phyloP scores from a whole-genome alignment of 2,113 vertebrate genomes.

The Carassius carassius region DNA sequence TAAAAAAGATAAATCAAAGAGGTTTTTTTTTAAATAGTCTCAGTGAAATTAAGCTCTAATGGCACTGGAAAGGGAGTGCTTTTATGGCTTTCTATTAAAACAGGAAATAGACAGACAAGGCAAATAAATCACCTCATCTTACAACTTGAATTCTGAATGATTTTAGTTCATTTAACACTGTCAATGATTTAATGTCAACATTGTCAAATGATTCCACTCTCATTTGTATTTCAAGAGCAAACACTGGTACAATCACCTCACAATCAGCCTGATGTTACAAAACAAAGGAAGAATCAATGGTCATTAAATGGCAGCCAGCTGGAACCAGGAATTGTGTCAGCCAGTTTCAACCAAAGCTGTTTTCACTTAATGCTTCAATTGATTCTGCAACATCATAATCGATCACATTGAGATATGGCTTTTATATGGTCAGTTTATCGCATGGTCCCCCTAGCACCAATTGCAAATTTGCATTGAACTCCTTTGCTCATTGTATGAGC shows the following conservation, averaged over 20 bases:
- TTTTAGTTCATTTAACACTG: not conserved
- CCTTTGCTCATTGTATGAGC: not conserved
- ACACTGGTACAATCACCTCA: not conserved
- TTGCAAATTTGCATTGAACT: not conserved
- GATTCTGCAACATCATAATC: conserved; percentile 22
- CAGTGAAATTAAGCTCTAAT: conserved; percentile 52
- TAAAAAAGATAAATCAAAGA: conserved; percentile 71
- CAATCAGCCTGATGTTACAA: conserved; percentile 41
- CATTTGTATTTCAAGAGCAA: not conserved
- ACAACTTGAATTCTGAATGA: not conserved
- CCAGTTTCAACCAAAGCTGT: conserved; percentile 6
- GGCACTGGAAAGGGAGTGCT: conserved; percentile 25
- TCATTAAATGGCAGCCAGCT: conserved; percentile 51
- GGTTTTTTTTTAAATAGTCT: conserved; percentile 58
- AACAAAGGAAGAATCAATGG: conserved; percentile 47
- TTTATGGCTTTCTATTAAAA: conserved; percentile 22
- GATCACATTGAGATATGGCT: conserved; percentile 26
- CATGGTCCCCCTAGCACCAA: not conserved
- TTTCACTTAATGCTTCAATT: conserved; percentile 30
- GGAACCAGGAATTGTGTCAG: conserved; percentile 32
- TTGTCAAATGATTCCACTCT: not conserved
- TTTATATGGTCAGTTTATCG: conserved; percentile 30
- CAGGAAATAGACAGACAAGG: conserved; percentile 7
- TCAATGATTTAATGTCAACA: not conserved
- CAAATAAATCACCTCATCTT: not conserved